These are phyloP conservation scores for Candoia aspera DNA, from an alignment of 2,113 vertebrate genomes.

Conservation along the genomic window DNA sequence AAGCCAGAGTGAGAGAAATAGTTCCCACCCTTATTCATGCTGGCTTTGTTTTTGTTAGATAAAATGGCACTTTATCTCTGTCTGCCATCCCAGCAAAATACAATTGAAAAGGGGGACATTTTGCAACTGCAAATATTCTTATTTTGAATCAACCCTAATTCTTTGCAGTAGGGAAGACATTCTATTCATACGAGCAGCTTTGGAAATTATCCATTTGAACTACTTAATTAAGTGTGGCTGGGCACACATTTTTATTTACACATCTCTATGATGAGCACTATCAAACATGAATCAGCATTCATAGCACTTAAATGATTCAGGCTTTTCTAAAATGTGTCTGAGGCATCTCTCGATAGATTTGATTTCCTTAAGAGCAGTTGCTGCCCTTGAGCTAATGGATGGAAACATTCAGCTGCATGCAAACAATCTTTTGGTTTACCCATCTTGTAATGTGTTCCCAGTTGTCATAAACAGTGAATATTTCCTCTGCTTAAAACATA, in stretches of 20 bases:
- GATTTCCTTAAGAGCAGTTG: background rate
- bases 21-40: background rate
- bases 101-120: background rate
- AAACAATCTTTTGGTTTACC: background rate
- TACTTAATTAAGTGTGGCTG: background rate
- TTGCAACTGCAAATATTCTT: background rate
- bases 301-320: constrained; percentile 5
- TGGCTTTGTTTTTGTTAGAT: background rate
- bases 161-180: background rate
- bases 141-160: background rate
- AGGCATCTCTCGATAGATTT: constrained; percentile 25
- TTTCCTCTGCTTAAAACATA: background rate
- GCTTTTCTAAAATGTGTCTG: background rate
- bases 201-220: constrained; percentile 32
- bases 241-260: background rate
- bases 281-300: constrained; percentile 17
- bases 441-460: background rate
- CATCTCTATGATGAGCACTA: constrained; percentile 20
- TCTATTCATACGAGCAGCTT: constrained; percentile 6
- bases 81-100: background rate
- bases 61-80: background rate
- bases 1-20: background rate
- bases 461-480: background rate
- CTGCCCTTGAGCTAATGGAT: constrained; percentile 25
- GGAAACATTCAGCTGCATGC: constrained; percentile 24